Evolutionary conservation across 2,888 invertebrate species (phyloP).

Genomic region (Ectemnius lituratus): DNA sequence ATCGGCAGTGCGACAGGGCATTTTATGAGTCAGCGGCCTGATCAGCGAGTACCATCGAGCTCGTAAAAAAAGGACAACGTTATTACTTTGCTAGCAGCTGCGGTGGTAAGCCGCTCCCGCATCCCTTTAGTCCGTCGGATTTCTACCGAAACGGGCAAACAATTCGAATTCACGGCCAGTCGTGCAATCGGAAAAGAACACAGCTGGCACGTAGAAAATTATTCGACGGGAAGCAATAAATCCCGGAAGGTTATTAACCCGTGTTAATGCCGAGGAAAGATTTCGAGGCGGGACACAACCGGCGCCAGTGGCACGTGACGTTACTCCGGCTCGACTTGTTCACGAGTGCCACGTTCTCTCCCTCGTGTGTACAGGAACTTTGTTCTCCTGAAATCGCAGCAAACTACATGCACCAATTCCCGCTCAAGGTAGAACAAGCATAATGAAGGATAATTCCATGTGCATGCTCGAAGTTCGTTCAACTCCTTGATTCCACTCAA

Average conservation of each 20-base stretch:
- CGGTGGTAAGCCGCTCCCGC: neutral
- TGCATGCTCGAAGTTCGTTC: conserved; percentile 39
- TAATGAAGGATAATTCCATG: conserved; percentile 39
- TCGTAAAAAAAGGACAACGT: conserved; percentile 45
- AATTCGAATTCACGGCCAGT: conserved; percentile 14
- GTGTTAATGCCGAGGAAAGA: conserved; percentile 20
- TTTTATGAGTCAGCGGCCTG: conserved; percentile 46
- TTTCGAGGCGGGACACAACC: conserved; percentile 20
- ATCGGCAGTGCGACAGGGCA: conserved; percentile 26
- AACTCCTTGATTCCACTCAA: conserved; percentile 32
- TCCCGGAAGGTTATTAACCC: conserved; percentile 35
- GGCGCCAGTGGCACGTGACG: conserved; percentile 44
- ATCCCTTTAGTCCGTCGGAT: no score
- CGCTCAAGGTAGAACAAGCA: conserved; percentile 35
- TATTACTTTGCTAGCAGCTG: conserved; percentile 42
- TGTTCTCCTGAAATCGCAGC: conserved; percentile 26
- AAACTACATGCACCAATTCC: conserved; percentile 16
- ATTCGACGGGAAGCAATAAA: conserved; percentile 52
- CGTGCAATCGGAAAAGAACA: conserved; percentile 1
- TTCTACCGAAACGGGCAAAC: conserved; percentile 1
- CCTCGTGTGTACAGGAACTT: conserved; percentile 19
- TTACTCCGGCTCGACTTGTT: conserved; percentile 11
- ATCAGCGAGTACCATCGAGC: conserved; percentile 25
- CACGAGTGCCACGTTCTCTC: conserved; percentile 17
- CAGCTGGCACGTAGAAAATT: conserved; percentile 17